Percentiles rank a stretch among this genome's conserved stretches.
phyloP scores from a whole-genome alignment of 2,113 vertebrate genomes.

The Leptodactylus fuscus region DNA sequence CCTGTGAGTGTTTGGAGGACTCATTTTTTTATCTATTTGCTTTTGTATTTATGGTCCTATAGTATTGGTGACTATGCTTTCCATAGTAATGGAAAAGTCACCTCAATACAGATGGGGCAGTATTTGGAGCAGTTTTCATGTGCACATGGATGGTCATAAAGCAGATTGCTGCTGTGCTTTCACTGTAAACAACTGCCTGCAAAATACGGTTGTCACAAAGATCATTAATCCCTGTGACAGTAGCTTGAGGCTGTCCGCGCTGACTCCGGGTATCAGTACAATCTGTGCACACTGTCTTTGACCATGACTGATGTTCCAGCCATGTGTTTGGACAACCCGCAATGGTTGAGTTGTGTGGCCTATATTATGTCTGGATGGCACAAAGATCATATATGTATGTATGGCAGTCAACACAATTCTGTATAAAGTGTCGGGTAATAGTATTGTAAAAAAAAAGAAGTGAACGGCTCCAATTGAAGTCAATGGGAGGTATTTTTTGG shows the following conservation, averaged over 20 bases:
- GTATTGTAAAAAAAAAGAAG: too few species aligned
- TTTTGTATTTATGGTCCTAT: not conserved
- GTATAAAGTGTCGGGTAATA: too few species aligned
- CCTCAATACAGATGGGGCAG: too few species aligned
- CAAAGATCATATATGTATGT: not conserved
- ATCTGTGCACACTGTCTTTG: not conserved
- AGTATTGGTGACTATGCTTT: not conserved
- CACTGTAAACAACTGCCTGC: not conserved
- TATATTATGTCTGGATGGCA: not conserved
- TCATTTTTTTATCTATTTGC: too few species aligned
- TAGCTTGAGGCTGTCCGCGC: not conserved
- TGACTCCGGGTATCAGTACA: not conserved
- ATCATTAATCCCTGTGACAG: constrained; percentile 13
- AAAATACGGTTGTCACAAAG: constrained; percentile 17
- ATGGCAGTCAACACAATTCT: not conserved
- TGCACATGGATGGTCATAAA: not conserved
- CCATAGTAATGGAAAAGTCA: not conserved
- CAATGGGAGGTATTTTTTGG: too few species aligned
- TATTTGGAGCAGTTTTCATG: too few species aligned
- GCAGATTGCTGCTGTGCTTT: not conserved
- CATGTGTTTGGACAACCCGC: not conserved
- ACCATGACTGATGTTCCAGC: not conserved
- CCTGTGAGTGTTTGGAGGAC: too few species aligned
- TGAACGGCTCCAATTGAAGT: too few species aligned
- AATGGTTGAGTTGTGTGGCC: not conserved